Percentiles rank a stretch among this genome's conserved stretches.
These are phyloP conservation scores for Amblyteles armatorius DNA, from an alignment of 2,888 invertebrate genomes.

Conservation along the genomic window DNA sequence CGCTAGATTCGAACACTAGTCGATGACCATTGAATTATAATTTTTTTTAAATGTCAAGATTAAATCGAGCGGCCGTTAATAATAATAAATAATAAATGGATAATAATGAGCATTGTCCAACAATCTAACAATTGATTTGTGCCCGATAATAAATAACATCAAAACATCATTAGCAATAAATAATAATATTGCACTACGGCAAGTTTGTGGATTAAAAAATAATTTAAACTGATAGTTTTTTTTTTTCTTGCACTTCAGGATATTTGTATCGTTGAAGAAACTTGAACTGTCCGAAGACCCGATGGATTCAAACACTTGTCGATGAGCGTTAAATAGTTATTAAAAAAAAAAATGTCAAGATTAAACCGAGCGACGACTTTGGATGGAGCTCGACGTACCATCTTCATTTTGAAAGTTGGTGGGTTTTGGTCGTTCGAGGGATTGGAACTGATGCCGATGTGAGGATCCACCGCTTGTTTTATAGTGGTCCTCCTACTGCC, in stretches of 20 bases:
- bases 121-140: neutral
- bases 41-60: neutral
- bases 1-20: neutral
- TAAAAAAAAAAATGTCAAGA: neutral
- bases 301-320: neutral
- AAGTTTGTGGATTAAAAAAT: too few relatives aligned
- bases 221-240: too few relatives aligned
- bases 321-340: too few relatives aligned
- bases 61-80: too few relatives aligned
- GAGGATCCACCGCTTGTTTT: conserved; percentile 54
- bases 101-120: neutral
- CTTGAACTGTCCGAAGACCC: neutral
- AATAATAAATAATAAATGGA: neutral
- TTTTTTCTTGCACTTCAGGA: neutral
- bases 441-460: conserved; percentile 53
- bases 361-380: neutral
- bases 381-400: conserved; percentile 63
- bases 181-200: too few relatives aligned
- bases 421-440: conserved; percentile 41
- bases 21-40: neutral
- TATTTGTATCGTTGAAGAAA: neutral
- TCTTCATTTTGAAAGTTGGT: conserved; percentile 67
- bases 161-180: too few relatives aligned
- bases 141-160: too few relatives aligned
- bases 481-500: conserved; percentile 61